Evolutionary conservation across 2,113 vertebrate genomes (phyloP).

Genomic region (Thymallus thymallus): DNA sequence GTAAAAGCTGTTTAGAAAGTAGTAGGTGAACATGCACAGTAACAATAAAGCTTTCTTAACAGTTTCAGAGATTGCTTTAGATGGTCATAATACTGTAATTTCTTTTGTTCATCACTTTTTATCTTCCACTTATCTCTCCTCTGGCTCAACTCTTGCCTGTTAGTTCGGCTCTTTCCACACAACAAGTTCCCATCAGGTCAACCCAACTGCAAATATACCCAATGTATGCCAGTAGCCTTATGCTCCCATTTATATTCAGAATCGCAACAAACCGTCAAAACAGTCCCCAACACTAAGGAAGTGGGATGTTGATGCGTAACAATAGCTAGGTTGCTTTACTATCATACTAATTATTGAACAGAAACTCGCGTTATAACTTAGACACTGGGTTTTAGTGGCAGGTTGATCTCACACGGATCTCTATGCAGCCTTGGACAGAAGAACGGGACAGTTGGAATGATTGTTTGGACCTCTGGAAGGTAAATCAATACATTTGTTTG

Average conservation of each 20-base stretch:
- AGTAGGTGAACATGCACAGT: constrained; percentile 22
- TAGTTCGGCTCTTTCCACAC: constrained; percentile 7
- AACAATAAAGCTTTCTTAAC: constrained; percentile 48
- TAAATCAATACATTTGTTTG: constrained; percentile 76
- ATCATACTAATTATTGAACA: constrained; percentile 37
- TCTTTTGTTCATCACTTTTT: neutral
- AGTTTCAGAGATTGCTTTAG: constrained; percentile 5
- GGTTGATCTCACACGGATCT: constrained; percentile 50
- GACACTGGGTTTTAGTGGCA: constrained; percentile 52
- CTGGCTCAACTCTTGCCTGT: constrained; percentile 18
- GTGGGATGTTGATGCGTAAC: constrained; percentile 47
- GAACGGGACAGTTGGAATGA: constrained; percentile 24
- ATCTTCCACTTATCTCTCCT: neutral
- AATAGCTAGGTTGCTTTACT: constrained; percentile 33
- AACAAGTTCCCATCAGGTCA: neutral
- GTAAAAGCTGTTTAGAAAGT: constrained; percentile 23
- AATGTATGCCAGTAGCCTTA: constrained; percentile 62
- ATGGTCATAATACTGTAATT: neutral
- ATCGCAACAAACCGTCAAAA: neutral
- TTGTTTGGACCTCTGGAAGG: constrained; percentile 66
- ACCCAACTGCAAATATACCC: neutral
- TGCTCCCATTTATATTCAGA: constrained; percentile 14
- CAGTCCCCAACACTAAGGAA: constrained; percentile 32
- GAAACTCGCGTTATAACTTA: constrained; percentile 27
- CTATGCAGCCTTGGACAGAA: constrained; percentile 64